Evolutionary conservation across 2,888 invertebrate genomes (phyloP), one percentile per base, ranked within the genome.

Genomic region (Calameuta filiformis): DNA sequence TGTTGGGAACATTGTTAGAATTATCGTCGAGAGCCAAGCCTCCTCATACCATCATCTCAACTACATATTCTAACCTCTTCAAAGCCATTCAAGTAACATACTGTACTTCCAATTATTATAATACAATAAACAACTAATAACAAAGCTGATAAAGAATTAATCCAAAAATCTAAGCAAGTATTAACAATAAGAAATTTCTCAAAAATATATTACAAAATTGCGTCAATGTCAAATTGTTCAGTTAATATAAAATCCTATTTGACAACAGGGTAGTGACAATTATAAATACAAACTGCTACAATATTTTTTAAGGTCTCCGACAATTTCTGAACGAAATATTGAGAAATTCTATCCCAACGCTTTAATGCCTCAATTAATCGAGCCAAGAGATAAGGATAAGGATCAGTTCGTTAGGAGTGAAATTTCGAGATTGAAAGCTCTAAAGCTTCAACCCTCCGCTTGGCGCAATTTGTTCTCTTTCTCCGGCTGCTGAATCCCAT

Each of bases 401-500:
- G 35, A 74, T 74, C 35, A 35, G 34, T 35, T n/a, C 35, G 35
- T 74, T 74, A 74, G 74, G 37, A 74, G 74, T 35, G 35, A 40
- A 40, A 74, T 35, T 74, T 74, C 74, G 74, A 35, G 37, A 74
- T 74, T 35, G 74, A 74, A 34, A 35, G 74, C 35, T n/a, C 34
- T 6, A 35, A 35, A 35, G 74, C 35, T 35, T 34, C 23, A 0
- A 34, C 23, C 30, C 34, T 35, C 74, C 23, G 12, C 34, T n/a
- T 6, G n/a, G 4, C 74, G n/a, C 74, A n/a, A 23, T 35, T 34
- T 35, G 31, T 34, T 35, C 76, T 69, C 35, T 73, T 68, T 33
- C 71, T 23, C 71, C 31, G 15, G 1, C 71, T n/a, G 31, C 75
- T 33, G 35, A 35, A 75, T 69, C 69, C 75, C 15, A 74, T 35